Evolutionary conservation across 2,888 invertebrate species (phyloP).

Genomic region (Apamea epomidion): DNA sequence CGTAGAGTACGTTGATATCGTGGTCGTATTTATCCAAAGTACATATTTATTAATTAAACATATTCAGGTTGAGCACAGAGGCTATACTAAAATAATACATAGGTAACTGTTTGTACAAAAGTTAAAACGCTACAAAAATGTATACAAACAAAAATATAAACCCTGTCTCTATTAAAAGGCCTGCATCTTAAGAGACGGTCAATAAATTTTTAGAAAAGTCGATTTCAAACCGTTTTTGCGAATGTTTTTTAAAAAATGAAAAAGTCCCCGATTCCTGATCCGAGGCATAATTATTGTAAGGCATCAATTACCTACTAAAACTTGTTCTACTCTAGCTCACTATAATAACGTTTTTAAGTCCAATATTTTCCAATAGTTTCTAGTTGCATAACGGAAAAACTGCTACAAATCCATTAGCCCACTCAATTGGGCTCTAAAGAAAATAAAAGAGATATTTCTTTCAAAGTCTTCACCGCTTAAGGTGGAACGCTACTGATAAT

Average conservation of each 20-base stretch:
- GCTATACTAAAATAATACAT: too few relatives aligned
- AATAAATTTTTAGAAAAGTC: neutral
- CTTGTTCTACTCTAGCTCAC: too few relatives aligned
- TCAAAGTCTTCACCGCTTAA: neutral
- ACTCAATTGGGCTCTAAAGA: neutral
- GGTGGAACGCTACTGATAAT: neutral
- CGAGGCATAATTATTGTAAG: neutral
- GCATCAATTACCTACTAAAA: neutral
- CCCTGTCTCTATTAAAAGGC: too few relatives aligned
- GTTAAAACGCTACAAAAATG: too few relatives aligned
- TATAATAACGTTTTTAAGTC: neutral
- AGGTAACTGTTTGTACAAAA: too few relatives aligned
- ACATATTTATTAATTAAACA: too few relatives aligned
- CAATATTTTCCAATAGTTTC: neutral
- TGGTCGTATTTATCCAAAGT: too few relatives aligned
- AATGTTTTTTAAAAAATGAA: neutral
- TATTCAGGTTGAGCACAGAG: too few relatives aligned
- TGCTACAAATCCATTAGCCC: neutral
- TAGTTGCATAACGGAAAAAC: neutral
- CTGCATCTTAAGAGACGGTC: neutral
- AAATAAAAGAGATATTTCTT: neutral
- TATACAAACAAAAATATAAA: too few relatives aligned
- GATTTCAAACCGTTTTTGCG: neutral
- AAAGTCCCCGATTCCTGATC: neutral
- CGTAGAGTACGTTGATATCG: too few relatives aligned